phyloP scores from a whole-genome alignment of 92 coral and sea anemone genomes.

The Siderastrea siderea region DNA sequence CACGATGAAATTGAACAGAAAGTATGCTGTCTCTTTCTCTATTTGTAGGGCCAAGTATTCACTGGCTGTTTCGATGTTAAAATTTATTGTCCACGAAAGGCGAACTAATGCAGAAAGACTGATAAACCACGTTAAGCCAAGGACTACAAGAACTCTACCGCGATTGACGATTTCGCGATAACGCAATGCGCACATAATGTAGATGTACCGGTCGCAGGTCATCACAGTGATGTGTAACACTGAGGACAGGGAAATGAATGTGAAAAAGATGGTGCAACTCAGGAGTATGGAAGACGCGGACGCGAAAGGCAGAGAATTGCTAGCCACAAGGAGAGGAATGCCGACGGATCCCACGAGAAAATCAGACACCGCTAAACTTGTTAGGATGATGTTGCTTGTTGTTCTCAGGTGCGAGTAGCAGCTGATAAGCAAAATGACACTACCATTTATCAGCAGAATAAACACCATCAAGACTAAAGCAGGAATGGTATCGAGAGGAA shows the following conservation, averaged over 20 bases:
- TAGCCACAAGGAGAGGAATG: conserved; percentile 35
- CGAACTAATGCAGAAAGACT: conserved; percentile 19
- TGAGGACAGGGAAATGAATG: conserved; percentile 34
- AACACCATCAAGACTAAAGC: conserved; percentile 16
- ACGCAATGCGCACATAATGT: conserved; percentile 48
- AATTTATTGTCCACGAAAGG: conserved; percentile 25
- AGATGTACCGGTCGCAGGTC: conserved; percentile 57
- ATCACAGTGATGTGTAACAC: conserved; percentile 47
- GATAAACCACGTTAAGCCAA: conserved; percentile 30
- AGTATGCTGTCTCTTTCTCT: conserved; percentile 22
- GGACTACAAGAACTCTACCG: conserved; percentile 3
- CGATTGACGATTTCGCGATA: conserved; percentile 30
- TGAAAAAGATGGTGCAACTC: conserved; percentile 17
- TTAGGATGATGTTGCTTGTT: conserved; percentile 41
- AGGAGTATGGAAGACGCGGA: neutral
- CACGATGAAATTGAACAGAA: conserved; percentile 10
- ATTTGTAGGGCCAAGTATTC: neutral
- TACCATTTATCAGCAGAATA: conserved; percentile 19
- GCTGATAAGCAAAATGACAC: conserved; percentile 36
- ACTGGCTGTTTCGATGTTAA: neutral
- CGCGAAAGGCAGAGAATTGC: neutral
- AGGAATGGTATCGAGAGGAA: conserved; percentile 29
- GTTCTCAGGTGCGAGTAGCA: conserved; percentile 18
- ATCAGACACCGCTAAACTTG: conserved; percentile 55
- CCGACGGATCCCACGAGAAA: conserved; percentile 45